Conservation (phyloP, 2,888 invertebrate genomes). For the Desoria tigrina region DNA sequence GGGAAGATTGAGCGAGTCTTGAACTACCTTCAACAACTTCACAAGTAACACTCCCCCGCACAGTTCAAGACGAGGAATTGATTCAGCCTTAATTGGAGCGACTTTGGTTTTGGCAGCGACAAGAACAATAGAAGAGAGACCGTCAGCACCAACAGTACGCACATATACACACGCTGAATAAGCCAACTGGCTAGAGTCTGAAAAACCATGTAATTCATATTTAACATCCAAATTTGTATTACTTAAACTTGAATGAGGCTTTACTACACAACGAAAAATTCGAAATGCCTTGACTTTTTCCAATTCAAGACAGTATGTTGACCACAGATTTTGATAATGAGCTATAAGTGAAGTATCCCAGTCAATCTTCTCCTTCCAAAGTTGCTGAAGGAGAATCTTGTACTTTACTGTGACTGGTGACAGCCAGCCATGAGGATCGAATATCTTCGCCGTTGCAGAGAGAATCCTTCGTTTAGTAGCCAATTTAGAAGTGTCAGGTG, state of each 20-base stretch:
- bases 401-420: slow-evolving; percentile 46
- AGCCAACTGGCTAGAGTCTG: slow-evolving; percentile 48
- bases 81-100: no score
- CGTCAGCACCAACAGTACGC: slow-evolving; percentile 11
- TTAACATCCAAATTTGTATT: no score
- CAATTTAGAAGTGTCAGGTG: no score
- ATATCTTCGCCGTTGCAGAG: slow-evolving; percentile 49
- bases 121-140: no score
- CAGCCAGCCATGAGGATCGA: slow-evolving; percentile 52
- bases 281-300: background rate
- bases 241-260: slow-evolving; percentile 12
- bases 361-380: slow-evolving; percentile 47
- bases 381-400: slow-evolving; percentile 51
- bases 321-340: no score
- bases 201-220: slow-evolving; percentile 51
- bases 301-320: no score
- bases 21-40: slow-evolving; percentile 33
- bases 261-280: background rate
- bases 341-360: slow-evolving; percentile 53
- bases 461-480: slow-evolving; percentile 50
- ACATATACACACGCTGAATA: slow-evolving; percentile 51
- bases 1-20: background rate
- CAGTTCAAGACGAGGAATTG: slow-evolving; percentile 52
- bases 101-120: no score
- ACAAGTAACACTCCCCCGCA: slow-evolving; percentile 53